Base-by-base conservation (phyloP, 2,113 vertebrate species). In the Blennius ocellaris region DNA sequence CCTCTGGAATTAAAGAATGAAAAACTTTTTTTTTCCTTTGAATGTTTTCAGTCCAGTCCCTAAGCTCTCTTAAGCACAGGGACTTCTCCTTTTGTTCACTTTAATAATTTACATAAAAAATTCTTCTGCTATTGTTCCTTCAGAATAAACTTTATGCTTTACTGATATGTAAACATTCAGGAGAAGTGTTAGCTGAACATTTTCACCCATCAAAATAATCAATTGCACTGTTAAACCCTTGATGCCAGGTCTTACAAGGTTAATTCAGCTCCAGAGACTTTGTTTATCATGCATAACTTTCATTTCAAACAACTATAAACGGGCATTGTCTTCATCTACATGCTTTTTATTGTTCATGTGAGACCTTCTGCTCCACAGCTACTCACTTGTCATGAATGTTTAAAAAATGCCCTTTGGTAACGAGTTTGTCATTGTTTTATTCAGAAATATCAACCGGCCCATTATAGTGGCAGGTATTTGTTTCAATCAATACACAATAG, bases 391-490 rank as follows among this genome's bases (percentile, higher is more conserved):
- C 91, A 94, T 94, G 89, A 93, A 94, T 94, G 93, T 94, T 93
- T 94, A 87, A 93, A 93, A 92, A 93, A 90, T 93, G 93, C 92
- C 93, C 93, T 95, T 93, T 94, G 87, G 89, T 93, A 94, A 93
- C 70, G 89, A 94, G 90, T 93, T 92, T 93, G 90, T 90, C 90
- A 93, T 93, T 91, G 92, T 94, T 94, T 93, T 92, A 92, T 93
- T 93, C 90, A 93, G 92, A 93, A 94, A 94, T 93, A 94, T 93
- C 91, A 94, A 91, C 90, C 67, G 51, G 72, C 77, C 92, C 90
- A 93, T 94, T 94, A 93, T 57, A 58, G 86, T 88, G 87, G 84
- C 91, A 93, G 92, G 84, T 92, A 87, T 93, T 92, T 91, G 21
- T 92, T 92, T 86, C 90, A 90, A 92, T 93, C 90, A 72, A 93